Evolutionary conservation across 2,113 vertebrate genomes (phyloP).

Genomic region (Cisticola juncidis): DNA sequence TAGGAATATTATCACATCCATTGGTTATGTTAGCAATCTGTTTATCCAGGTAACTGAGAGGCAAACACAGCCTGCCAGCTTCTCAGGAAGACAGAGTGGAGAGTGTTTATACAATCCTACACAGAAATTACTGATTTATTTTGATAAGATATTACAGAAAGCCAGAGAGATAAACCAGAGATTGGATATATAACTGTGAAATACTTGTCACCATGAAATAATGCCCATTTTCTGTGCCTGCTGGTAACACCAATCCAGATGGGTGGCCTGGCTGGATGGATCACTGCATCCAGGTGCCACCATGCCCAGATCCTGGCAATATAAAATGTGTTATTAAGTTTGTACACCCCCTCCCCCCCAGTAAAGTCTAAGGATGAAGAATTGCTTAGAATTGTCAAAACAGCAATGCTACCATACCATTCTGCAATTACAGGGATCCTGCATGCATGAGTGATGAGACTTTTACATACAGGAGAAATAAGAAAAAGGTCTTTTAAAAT

Average conservation of each 20-base stretch:
- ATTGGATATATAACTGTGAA: background rate
- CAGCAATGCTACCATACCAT: background rate
- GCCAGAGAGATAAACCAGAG: background rate
- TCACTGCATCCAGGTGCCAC: background rate
- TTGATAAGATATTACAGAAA: conserved; percentile 40
- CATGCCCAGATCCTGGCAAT: background rate
- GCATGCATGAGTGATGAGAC: background rate
- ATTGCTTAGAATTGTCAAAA: conserved; percentile 21
- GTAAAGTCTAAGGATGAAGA: background rate
- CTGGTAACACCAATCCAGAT: fast-evolving
- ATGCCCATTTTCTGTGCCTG: background rate
- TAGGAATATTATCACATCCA: conserved; percentile 43
- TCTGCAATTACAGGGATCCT: background rate
- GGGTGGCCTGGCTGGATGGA: background rate
- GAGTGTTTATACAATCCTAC: conserved; percentile 20
- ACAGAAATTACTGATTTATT: conserved; percentile 65
- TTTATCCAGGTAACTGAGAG: conserved; percentile 32
- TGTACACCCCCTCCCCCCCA: background rate
- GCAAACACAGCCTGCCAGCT: background rate
- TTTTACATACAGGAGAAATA: background rate
- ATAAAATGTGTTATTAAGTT: background rate
- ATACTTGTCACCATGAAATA: background rate
- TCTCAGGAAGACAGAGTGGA: conserved; percentile 16
- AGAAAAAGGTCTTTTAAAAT: conserved; percentile 27
- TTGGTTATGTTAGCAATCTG: conserved; percentile 38